Conservation (phyloP, 2,113 vertebrate genomes). For the Bungarus multicinctus region DNA sequence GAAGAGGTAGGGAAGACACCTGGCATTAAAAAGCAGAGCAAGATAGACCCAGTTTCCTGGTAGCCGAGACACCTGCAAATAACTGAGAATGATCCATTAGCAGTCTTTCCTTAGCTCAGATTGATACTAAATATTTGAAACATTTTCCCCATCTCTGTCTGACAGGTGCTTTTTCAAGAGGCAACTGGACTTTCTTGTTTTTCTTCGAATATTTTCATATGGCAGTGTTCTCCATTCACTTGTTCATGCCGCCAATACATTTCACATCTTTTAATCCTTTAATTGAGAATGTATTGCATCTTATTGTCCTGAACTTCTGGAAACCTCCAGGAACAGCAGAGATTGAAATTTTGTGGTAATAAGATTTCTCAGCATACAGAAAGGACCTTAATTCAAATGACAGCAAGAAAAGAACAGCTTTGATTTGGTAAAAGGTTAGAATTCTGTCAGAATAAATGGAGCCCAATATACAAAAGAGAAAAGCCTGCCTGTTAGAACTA, state of each 20-base stretch:
- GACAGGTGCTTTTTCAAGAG: background rate
- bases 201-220: conserved; percentile 6
- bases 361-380: conserved; percentile 37
- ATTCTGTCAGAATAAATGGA: background rate
- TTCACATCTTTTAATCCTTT: conserved; percentile 45
- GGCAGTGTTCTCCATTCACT: background rate
- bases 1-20: no score
- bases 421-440: conserved; percentile 10
- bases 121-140: background rate
- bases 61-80: background rate
- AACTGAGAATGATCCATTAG: background rate
- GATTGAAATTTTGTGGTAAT: conserved; percentile 42
- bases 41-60: background rate
- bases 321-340: conserved; percentile 34
- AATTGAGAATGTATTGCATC: conserved; percentile 33
- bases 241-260: conserved; percentile 13
- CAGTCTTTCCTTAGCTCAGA: background rate
- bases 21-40: background rate
- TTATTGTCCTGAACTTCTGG: conserved; percentile 28
- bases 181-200: background rate
- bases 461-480: background rate
- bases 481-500: background rate
- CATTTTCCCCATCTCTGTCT: background rate
- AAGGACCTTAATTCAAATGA: conserved; percentile 33
- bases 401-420: conserved; percentile 32